phyloP scores from a whole-genome alignment of 2,888 invertebrate species.

The Bedellia somnulentella region DNA sequence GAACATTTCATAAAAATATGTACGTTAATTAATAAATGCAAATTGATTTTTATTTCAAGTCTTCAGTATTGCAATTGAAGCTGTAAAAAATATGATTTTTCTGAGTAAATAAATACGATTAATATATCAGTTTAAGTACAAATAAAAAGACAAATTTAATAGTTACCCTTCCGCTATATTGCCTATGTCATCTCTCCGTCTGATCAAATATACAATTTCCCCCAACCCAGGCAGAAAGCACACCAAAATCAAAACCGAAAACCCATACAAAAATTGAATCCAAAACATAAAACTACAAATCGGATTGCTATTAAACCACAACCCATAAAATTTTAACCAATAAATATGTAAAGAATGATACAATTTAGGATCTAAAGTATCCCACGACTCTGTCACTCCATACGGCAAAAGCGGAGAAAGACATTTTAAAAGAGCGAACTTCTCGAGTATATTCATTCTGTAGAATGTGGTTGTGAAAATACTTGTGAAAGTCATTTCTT shows the following conservation, averaged over 20 bases:
- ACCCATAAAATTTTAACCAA: slow-evolving; percentile 53
- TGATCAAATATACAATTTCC: slow-evolving; percentile 68
- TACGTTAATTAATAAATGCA: neutral
- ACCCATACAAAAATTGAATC: slow-evolving; percentile 32
- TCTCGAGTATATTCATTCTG: slow-evolving; percentile 21
- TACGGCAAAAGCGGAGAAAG: slow-evolving; percentile 29
- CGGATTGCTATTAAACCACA: slow-evolving; percentile 42
- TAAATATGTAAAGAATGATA: slow-evolving; percentile 49
- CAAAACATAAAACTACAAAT: slow-evolving; percentile 28
- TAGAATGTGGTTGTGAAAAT: slow-evolving; percentile 23
- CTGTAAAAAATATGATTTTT: no score
- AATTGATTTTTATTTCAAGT: neutral
- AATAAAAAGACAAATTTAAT: no score
- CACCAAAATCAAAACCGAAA: slow-evolving; percentile 40
- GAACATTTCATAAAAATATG: neutral
- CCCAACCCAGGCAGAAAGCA: slow-evolving; percentile 57
- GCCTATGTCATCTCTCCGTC: slow-evolving; percentile 63
- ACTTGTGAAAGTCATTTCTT: slow-evolving; percentile 23
- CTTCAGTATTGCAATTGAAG: neutral
- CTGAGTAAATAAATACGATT: no score
- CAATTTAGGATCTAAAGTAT: slow-evolving; percentile 36
- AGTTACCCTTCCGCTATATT: slow-evolving; percentile 59
- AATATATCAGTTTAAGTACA: no score
- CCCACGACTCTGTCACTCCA: slow-evolving; percentile 40
- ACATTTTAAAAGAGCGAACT: neutral